Evolutionary conservation across 1,140 invertebrate genomes (phyloP).

Genomic region (Platyscapa corneri): DNA sequence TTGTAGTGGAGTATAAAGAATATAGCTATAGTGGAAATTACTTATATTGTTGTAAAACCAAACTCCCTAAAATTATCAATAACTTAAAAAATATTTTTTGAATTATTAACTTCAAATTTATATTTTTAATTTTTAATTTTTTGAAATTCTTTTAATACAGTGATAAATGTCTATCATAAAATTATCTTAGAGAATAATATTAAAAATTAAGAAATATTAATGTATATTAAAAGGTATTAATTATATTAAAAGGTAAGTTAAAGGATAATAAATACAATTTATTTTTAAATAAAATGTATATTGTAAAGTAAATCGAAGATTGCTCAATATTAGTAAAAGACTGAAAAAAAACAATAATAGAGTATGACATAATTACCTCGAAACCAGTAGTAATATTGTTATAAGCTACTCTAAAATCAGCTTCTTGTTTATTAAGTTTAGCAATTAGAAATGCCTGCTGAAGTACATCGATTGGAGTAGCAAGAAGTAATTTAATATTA

Average conservation of each 20-base stretch:
- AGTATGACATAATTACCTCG: constrained; percentile 25
- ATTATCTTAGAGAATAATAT: too few relatives aligned
- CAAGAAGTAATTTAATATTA: constrained; percentile 81
- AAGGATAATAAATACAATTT: too few relatives aligned
- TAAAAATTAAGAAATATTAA: too few relatives aligned
- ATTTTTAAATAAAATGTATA: too few relatives aligned
- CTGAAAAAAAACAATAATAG: neutral
- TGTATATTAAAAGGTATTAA: too few relatives aligned
- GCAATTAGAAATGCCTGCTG: constrained; percentile 78
- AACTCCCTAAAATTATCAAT: constrained; percentile 75
- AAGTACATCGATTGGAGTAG: constrained; percentile 82
- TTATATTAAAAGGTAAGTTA: too few relatives aligned
- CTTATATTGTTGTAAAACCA: constrained; percentile 82
- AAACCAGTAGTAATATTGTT: constrained; percentile 84
- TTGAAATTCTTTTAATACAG: neutral
- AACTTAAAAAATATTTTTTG: neutral
- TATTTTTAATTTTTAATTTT: neutral
- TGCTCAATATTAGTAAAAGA: too few relatives aligned
- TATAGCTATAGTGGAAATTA: constrained; percentile 85
- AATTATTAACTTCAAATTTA: neutral
- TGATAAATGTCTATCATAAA: too few relatives aligned
- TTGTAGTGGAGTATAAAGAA: constrained; percentile 83
- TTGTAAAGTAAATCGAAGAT: too few relatives aligned
- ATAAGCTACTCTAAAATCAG: constrained; percentile 83
- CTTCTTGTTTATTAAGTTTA: constrained; percentile 77